Evolutionary conservation across 2,888 invertebrate species (phyloP).

Genomic region (Chesias legatella): DNA sequence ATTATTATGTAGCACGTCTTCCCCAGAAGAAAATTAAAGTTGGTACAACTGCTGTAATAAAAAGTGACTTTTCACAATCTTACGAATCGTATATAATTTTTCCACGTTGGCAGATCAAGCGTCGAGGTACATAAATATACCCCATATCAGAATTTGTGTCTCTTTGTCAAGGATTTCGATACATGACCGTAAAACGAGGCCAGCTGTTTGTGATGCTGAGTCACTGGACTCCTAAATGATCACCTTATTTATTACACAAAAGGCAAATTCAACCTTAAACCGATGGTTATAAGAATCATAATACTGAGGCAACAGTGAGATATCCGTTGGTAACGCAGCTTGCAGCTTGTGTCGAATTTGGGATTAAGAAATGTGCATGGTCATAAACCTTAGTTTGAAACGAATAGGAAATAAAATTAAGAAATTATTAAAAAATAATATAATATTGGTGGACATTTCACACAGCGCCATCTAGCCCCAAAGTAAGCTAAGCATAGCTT

Average conservation of each 20-base stretch:
- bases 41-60: too few relatives aligned
- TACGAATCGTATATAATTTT: too few relatives aligned
- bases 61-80: too few relatives aligned
- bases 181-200: conserved; percentile 48
- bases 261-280: conserved; percentile 15
- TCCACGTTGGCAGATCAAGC: too few relatives aligned
- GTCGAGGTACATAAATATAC: conserved; percentile 23
- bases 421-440: too few relatives aligned
- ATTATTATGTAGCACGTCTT: too few relatives aligned
- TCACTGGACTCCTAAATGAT: conserved; percentile 45
- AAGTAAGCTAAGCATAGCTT: too few relatives aligned
- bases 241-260: conserved; percentile 21
- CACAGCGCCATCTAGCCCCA: too few relatives aligned
- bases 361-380: conserved; percentile 2
- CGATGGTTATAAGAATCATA: conserved; percentile 11
- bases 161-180: conserved; percentile 48
- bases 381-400: conserved; percentile 2
- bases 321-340: conserved; percentile 12
- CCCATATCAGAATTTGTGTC: conserved; percentile 35
- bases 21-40: too few relatives aligned
- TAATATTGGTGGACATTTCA: background rate
- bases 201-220: conserved; percentile 65
- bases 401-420: background rate
- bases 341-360: conserved; percentile 11
- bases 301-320: conserved; percentile 16